phyloP scores from a whole-genome alignment of 2,797 vertebrate genomes.

The Danio jaintianensis region DNA sequence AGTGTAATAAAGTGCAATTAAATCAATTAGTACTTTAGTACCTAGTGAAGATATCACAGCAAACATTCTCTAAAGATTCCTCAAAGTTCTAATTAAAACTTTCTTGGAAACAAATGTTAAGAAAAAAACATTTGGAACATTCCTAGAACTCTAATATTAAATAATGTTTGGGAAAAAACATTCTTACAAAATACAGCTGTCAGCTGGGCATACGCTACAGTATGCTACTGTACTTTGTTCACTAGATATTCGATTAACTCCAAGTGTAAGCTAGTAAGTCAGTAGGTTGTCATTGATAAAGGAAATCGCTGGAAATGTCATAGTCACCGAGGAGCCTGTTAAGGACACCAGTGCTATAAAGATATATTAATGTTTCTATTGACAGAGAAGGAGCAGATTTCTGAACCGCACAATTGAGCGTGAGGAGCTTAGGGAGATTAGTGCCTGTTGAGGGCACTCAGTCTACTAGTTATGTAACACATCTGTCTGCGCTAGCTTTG shows the following conservation, averaged over 20 bases:
- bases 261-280: neutral
- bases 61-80: neutral
- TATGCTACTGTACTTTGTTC: no score
- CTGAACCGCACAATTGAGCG: conserved; percentile 20
- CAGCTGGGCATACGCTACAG: neutral
- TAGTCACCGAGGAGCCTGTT: conserved; percentile 10
- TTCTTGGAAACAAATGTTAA: neutral
- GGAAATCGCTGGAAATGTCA: neutral
- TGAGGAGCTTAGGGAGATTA: conserved; percentile 33
- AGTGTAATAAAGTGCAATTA: no score
- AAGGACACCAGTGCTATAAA: conserved; percentile 27
- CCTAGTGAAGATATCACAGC: neutral
- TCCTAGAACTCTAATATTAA: neutral
- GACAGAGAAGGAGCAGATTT: conserved; percentile 26
- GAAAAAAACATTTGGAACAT: neutral
- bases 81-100: neutral
- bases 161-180: neutral
- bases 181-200: neutral
- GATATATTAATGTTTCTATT: conserved; percentile 29
- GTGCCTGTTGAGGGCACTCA: conserved; percentile 35
- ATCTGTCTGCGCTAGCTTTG: conserved; percentile 22
- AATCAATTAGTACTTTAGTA: neutral
- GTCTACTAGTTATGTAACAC: conserved; percentile 43
- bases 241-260: neutral
- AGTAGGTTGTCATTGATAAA: conserved; percentile 1